These are phyloP conservation scores for Chrysemys picta DNA, from an alignment of 2,113 vertebrate species.

Conservation along the genomic window DNA sequence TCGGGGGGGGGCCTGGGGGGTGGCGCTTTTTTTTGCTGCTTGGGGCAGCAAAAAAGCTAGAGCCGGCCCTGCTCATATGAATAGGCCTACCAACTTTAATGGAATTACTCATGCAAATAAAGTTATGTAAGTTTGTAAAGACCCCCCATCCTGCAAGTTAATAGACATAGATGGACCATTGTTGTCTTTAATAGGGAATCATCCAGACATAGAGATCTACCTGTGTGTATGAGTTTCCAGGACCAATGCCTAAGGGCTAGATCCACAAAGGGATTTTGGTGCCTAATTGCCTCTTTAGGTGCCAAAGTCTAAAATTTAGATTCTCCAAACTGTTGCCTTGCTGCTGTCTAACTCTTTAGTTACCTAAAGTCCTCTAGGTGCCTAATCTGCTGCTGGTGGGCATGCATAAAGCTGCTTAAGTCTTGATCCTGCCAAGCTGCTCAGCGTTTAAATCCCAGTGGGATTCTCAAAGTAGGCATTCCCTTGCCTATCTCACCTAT, in stretches of 20 bases:
- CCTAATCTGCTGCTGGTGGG: background rate
- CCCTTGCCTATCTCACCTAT: no score
- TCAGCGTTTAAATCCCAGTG: no score
- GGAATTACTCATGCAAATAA: background rate
- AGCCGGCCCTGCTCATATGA: background rate
- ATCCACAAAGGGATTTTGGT: background rate
- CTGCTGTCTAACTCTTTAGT: background rate
- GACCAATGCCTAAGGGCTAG: background rate
- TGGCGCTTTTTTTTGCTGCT: no score
- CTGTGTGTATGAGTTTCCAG: background rate
- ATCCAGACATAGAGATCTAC: background rate
- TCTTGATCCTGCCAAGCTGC: no score
- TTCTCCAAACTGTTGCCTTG: background rate
- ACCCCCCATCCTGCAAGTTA: background rate
- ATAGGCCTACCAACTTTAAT: background rate
- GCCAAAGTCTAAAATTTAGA: background rate
- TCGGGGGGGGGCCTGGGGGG: no score
- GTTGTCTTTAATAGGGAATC: background rate
- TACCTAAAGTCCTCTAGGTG: background rate
- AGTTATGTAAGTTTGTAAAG: background rate
- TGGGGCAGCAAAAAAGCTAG: no score
- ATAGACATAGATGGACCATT: background rate
- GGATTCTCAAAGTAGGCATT: no score
- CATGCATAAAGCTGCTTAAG: background rate
- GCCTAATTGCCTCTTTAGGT: background rate